These are phyloP conservation scores for Vulpes lagopus DNA, from an alignment of 2,113 vertebrate species.

Conservation along the genomic window DNA sequence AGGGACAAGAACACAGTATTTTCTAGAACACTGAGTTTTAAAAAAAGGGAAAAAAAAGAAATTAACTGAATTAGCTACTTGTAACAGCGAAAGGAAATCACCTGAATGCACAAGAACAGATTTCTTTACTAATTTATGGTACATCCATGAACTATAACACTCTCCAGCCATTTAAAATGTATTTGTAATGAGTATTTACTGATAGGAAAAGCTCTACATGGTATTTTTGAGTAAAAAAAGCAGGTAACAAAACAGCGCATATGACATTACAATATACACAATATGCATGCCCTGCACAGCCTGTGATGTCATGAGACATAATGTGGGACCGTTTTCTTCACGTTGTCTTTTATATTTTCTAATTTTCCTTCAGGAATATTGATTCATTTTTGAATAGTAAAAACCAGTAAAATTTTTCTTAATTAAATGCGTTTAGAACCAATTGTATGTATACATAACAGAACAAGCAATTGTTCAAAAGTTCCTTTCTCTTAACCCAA, in stretches of 20 bases:
- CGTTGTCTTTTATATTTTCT: background rate
- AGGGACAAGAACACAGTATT: background rate
- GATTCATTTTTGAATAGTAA: background rate
- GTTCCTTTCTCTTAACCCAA: constrained; percentile 12
- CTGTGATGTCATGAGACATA: background rate
- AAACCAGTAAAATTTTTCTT: constrained; percentile 6
- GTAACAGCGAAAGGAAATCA: background rate
- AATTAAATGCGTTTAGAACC: background rate
- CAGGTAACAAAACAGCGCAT: background rate
- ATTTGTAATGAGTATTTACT: background rate
- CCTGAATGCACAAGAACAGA: background rate
- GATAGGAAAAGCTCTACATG: background rate
- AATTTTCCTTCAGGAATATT: constrained; percentile 26
- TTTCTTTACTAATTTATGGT: background rate
- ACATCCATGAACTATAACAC: background rate
- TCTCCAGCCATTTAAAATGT: background rate
- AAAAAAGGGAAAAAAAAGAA: background rate
- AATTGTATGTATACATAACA: background rate
- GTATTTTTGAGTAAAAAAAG: background rate
- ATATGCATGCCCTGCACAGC: fast-evolving
- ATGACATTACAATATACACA: background rate
- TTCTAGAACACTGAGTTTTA: background rate
- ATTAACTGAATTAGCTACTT: background rate
- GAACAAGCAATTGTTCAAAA: background rate
- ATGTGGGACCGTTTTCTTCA: background rate